Percentiles rank a stretch among this genome's conserved stretches.
Conservation (phyloP, 2,797 vertebrate species). For the Smutsia temminckii region DNA sequence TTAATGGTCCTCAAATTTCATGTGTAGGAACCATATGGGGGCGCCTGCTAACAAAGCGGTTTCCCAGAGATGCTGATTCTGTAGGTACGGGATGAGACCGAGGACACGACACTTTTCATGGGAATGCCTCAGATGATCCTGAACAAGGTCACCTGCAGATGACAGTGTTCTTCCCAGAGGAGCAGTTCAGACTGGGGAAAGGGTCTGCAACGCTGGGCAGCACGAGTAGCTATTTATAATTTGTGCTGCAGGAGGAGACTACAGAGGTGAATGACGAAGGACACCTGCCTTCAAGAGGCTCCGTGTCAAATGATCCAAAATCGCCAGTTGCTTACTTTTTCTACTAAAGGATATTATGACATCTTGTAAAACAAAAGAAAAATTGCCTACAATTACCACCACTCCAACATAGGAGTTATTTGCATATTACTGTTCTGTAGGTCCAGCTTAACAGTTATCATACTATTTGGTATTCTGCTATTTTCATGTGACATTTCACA, state of each 20-base stretch:
- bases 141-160: neutral
- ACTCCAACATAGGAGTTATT: constrained; percentile 17
- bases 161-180: neutral
- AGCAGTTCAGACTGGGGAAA: neutral
- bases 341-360: neutral
- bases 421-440: constrained; percentile 36
- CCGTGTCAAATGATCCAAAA: neutral
- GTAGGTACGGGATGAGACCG: neutral
- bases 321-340: neutral
- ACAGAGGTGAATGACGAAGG: neutral
- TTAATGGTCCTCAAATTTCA: neutral
- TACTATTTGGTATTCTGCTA: constrained; percentile 30
- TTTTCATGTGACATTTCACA: constrained; percentile 45
- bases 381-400: constrained; percentile 9
- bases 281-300: neutral
- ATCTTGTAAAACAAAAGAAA: neutral
- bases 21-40: neutral
- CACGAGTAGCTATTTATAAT: neutral
- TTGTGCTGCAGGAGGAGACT: neutral
- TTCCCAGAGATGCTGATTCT: neutral
- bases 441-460: constrained; percentile 49
- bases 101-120: neutral
- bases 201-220: neutral
- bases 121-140: neutral
- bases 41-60: neutral